Conservation (phyloP, 2,113 vertebrate genomes). For the Solea solea region DNA sequence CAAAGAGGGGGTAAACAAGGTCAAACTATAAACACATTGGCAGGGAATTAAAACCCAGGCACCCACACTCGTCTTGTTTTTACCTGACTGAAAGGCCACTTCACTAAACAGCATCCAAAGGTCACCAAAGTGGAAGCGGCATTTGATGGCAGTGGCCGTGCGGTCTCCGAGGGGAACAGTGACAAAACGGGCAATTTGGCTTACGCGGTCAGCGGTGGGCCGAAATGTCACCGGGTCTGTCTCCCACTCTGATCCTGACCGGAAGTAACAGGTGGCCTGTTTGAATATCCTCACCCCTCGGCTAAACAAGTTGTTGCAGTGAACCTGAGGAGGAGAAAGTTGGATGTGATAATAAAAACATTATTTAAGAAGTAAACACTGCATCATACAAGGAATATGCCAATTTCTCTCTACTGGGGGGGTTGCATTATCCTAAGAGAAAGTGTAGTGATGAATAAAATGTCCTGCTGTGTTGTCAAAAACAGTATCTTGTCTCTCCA, state of each 20-base stretch:
- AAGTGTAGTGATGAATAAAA: slow-evolving; percentile 25
- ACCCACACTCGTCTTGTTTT: neutral
- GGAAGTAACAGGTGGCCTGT: slow-evolving; percentile 92
- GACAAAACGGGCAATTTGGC: slow-evolving; percentile 92
- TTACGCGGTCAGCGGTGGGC: slow-evolving; percentile 84
- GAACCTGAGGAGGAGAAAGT: slow-evolving; percentile 82
- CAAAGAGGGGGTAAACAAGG: neutral
- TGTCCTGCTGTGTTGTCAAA: slow-evolving; percentile 7
- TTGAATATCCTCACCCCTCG: slow-evolving; percentile 93
- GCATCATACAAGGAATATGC: neutral
- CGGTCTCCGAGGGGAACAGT: slow-evolving; percentile 89
- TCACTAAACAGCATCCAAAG: slow-evolving; percentile 98
- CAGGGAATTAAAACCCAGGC: too few species aligned
- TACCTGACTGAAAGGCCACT: slow-evolving; percentile 97
- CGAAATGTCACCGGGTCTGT: slow-evolving; percentile 83
- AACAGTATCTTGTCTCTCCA: slow-evolving; percentile 7
- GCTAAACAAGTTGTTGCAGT: slow-evolving; percentile 96
- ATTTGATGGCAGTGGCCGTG: slow-evolving; percentile 93
- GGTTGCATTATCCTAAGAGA: neutral
- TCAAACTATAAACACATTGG: too few species aligned
- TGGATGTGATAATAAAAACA: neutral
- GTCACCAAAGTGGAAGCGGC: slow-evolving; percentile 92
- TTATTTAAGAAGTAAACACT: neutral
- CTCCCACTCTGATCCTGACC: slow-evolving; percentile 91
- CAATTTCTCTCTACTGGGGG: neutral